Percentiles rank a stretch among this genome's conserved stretches.
Evolutionary conservation across 2,797 vertebrate species (phyloP).

Genomic region (Halcyon leucocephala): DNA sequence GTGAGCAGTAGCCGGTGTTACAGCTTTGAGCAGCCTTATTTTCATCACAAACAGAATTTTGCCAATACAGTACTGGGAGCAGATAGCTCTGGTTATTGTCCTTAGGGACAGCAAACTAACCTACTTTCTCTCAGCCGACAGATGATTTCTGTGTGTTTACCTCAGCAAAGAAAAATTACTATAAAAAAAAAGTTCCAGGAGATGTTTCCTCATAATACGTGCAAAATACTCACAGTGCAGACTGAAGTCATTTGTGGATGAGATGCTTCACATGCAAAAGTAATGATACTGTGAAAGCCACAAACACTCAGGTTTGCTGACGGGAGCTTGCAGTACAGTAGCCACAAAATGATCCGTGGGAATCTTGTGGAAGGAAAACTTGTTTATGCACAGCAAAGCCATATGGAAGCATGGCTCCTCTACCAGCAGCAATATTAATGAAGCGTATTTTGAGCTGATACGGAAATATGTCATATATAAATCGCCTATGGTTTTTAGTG

Average conservation of each 20-base stretch:
- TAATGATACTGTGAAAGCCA: not conserved
- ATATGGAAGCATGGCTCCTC: not conserved
- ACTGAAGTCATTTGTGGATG: not conserved
- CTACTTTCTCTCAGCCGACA: not conserved
- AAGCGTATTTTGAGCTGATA: not conserved
- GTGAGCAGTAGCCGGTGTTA: not conserved
- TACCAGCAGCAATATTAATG: not conserved
- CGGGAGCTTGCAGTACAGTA: not conserved
- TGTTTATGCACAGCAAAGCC: not conserved
- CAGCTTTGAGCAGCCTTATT: not conserved
- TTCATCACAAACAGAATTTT: not conserved
- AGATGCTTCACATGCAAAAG: not conserved
- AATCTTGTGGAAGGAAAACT: not conserved
- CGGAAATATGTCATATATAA: not conserved
- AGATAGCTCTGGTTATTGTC: not conserved
- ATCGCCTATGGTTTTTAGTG: not conserved
- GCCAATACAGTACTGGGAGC: not conserved
- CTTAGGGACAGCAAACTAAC: not conserved
- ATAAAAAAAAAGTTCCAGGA: not conserved
- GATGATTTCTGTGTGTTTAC: not conserved
- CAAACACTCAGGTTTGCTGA: not conserved
- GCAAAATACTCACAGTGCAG: not conserved
- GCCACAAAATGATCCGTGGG: not conserved
- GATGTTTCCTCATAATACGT: not conserved
- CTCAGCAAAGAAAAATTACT: not conserved